Evolutionary conservation across 2,888 invertebrate genomes (phyloP), one percentile per base, ranked within the genome.

Genomic region (Bellardia pandia): DNA sequence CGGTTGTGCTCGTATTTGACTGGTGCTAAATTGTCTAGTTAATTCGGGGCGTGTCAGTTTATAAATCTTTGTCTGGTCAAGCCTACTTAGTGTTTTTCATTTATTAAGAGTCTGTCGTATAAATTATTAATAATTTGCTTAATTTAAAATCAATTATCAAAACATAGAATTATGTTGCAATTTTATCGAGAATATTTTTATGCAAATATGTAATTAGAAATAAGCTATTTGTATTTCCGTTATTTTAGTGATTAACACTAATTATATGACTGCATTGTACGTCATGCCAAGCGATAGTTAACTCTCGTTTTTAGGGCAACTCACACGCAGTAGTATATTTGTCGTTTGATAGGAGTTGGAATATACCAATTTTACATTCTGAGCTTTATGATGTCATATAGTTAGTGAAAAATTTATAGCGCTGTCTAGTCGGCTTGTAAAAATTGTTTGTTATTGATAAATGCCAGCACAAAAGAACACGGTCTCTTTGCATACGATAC

Each of bases 11-110:
- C 58, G 66, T 72, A 79, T 69, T 79, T 76, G 75, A 80, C 53
- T 86, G 76, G 85, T 82, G 69, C 82, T 88, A 89, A 90, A 91
- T 90, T 90, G 89, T 89, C 78, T 87, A 88, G 88, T 86, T 90
- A 91, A 91, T 90, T 90, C 90, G 90, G 91, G 92, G 92, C 92
- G 92, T 91, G 87, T 78, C 89, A 86, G 53, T 89, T 88, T 88
- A 85, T 85, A 87, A 87, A 87, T 87, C 86, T 85, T 74, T 66
- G 23, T 58, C 80, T 72, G 81, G 72, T 80, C 80, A 74, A 66
- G 60, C 85, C 85, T 81, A 76, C 68, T 83, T 83, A 81, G 66
- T 66, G 74, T 77, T 76, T 77, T 72, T 62, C 77, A 40, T 66
- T 79, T 79, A 72, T 74, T 62, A 37, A 51, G 30, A 56, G 68